Evolutionary conservation across 2,797 vertebrate genomes (phyloP), one percentile per base, ranked within the genome.

Genomic region (Notolabrus celidotus): DNA sequence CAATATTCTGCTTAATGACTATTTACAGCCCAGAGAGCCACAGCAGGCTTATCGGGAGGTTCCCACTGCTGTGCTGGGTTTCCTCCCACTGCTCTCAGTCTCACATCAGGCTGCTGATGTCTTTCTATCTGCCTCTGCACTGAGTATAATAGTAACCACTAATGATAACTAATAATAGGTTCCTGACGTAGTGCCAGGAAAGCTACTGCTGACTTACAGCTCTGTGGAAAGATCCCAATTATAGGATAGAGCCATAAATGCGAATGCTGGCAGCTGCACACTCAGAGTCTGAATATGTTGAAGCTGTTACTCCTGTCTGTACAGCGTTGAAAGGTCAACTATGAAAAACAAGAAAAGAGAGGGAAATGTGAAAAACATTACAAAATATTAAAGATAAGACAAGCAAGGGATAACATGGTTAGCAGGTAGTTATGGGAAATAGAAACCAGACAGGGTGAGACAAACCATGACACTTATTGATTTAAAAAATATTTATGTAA

Each of bases 1-100:
- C 75, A 78, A 16, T 57, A 36, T 29, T 46, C 46, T 39, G 66
- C 31, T 49, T 84, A 83, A 89, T 88, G 69, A 85, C 60, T 89
- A 65, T 89, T 86, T 89, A 89, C 77, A 80, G 59, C 74, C 47
- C 39, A 69, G 51, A 23, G 39, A 82, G 47, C 75, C 25, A n/a
- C 67, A 43, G 46, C 39, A 45, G 56, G 63, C 54, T 81, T 47
- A 67, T 83, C 75, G 74, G 73, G 62, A 71, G 82, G 25, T 58
- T 82, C 52, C 52, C 66, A 56, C 42, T 50, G 27, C 66, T 78
- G 52, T 41, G 42, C 69, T 58, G 42, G 47, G 19, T 55, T 14
- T 78, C 65, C 61, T 73, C 52, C 27, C 8, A 61, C 51, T 31
- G 27, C 42, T 20, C 27, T 60, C 46, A 20, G 22, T 39, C 20